Evolutionary conservation across 2,113 vertebrate genomes (phyloP).

Genomic region (Isichthys henryi): DNA sequence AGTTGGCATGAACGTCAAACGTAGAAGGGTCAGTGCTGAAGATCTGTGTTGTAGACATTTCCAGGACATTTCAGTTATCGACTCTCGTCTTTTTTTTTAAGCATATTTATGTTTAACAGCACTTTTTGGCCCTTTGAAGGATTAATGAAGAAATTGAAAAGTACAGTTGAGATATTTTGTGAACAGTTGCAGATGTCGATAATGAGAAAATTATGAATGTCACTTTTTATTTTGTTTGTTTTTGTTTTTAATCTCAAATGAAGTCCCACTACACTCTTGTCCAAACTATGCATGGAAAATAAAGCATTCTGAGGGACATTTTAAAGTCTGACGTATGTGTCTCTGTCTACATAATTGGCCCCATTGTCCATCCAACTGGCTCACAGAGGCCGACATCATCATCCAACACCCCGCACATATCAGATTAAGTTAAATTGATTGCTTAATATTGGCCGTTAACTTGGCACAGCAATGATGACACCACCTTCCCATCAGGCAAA

Average conservation of each 20-base stretch:
- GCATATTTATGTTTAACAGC: conserved; percentile 68
- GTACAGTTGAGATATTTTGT: conserved; percentile 43
- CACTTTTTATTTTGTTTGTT: conserved; percentile 46
- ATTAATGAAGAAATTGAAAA: conserved; percentile 42
- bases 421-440: not conserved
- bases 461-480: not conserved
- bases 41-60: conserved; percentile 61
- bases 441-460: not conserved
- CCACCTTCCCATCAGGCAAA: not conserved
- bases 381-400: not conserved
- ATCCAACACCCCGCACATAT: not conserved
- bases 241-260: conserved; percentile 22
- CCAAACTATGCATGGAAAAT: conserved; percentile 77
- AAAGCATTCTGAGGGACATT: conserved; percentile 61
- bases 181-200: conserved; percentile 49
- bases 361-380: not conserved
- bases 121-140: conserved; percentile 59
- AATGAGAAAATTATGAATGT: conserved; percentile 58
- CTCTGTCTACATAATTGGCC: conserved; percentile 18
- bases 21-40: conserved; percentile 40
- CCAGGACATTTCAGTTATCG: conserved; percentile 61
- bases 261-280: conserved; percentile 67
- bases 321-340: conserved; percentile 38
- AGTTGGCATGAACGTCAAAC: conserved; percentile 27
- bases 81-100: conserved; percentile 46